These are phyloP conservation scores for Lophura nycthemera DNA, from an alignment of 2,113 vertebrate species.

Conservation along the genomic window DNA sequence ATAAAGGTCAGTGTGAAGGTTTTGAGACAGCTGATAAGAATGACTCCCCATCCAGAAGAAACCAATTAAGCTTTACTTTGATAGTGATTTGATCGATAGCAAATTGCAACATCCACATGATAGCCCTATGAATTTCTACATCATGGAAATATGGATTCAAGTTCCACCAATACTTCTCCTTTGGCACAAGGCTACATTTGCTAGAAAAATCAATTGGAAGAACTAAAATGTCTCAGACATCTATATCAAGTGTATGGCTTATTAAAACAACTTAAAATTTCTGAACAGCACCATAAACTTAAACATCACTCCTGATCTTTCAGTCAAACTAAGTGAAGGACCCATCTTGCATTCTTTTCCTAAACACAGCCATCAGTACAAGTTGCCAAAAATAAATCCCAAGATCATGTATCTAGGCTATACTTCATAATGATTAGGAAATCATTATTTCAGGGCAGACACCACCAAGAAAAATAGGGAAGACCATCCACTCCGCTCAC, in stretches of 20 bases:
- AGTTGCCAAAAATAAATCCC: background rate
- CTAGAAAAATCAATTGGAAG: background rate
- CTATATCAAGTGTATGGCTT: background rate
- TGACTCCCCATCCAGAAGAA: background rate
- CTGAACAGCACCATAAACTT: background rate
- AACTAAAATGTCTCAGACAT: background rate
- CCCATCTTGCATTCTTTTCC: background rate
- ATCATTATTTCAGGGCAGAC: background rate
- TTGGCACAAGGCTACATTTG: background rate
- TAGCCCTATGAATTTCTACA: background rate
- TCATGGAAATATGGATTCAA: background rate
- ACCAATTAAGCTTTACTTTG: background rate
- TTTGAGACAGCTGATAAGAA: background rate
- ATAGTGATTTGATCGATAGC: background rate
- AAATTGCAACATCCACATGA: background rate
- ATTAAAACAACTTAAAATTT: slow-evolving; percentile 8
- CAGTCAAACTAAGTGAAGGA: background rate
- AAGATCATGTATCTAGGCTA: background rate
- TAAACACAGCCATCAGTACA: background rate
- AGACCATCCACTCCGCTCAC: background rate
- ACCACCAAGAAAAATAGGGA: background rate
- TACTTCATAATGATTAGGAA: background rate
- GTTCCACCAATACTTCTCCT: background rate
- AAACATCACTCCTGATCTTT: background rate
- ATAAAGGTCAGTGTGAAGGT: background rate